A percentile compares a stretch with the other conserved stretches of the same genome.
phyloP scores from a whole-genome alignment of 1,140 invertebrate species.

The Drosophila kanapiae region DNA sequence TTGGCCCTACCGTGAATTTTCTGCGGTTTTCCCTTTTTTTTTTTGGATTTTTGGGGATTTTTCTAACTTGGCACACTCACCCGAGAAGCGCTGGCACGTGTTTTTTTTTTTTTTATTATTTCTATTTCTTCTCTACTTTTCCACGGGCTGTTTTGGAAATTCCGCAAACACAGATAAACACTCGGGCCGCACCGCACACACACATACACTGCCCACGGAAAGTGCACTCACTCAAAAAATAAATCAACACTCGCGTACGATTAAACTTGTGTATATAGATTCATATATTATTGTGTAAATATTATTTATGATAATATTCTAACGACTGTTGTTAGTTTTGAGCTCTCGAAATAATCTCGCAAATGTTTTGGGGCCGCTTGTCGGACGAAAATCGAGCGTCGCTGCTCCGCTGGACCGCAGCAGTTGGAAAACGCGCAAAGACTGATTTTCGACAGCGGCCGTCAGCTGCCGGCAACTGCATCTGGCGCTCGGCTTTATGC shows the following conservation, averaged over 20 bases:
- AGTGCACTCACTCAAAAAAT: conserved; percentile 33
- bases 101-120: neutral
- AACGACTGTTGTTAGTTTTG: neutral
- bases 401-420: conserved; percentile 50
- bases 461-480: conserved; percentile 43
- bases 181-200: too few relatives aligned
- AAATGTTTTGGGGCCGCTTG: conserved; percentile 8
- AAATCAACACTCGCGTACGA: conserved; percentile 26
- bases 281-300: neutral
- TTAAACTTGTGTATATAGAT: neutral
- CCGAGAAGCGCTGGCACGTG: conserved; percentile 33
- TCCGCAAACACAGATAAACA: conserved; percentile 3
- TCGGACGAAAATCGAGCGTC: conserved; percentile 13
- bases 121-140: neutral
- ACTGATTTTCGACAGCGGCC: conserved; percentile 51
- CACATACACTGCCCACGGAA: conserved; percentile 7
- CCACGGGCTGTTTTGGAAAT: conserved; percentile 8
- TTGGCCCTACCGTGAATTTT: conserved; percentile 22
- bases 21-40: conserved; percentile 13
- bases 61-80: conserved; percentile 39
- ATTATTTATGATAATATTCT: neutral
- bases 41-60: conserved; percentile 1
- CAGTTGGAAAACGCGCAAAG: conserved; percentile 74
- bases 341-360: conserved; percentile 24
- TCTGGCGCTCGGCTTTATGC: conserved; percentile 29